These are phyloP conservation scores for Periophthalmus magnuspinnatus DNA, from an alignment of 2,797 vertebrate species.

Conservation along the genomic window DNA sequence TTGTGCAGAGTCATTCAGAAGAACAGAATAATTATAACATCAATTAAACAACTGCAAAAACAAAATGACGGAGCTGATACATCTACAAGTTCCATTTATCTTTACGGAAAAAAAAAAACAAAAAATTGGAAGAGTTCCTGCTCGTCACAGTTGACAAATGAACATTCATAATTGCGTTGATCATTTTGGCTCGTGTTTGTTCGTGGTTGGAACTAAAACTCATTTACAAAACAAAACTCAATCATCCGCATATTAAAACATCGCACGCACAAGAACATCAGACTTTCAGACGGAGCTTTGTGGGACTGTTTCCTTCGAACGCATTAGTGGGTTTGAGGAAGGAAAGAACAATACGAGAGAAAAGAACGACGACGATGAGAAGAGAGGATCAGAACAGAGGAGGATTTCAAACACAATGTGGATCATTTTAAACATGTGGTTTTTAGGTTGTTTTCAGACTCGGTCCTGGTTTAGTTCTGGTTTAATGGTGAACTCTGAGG, in stretches of 20 bases:
- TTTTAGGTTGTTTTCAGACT: neutral
- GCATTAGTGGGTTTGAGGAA: conserved; percentile 4
- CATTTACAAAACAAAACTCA: conserved; percentile 47
- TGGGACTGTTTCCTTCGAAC: conserved; percentile 15
- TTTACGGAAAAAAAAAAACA: conserved; percentile 20
- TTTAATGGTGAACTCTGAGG: too few species aligned
- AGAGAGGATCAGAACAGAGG: neutral
- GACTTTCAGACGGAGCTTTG: conserved; percentile 28
- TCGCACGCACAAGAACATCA: conserved; percentile 15
- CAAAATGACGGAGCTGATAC: neutral
- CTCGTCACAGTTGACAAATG: conserved; percentile 46
- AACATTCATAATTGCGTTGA: conserved; percentile 58
- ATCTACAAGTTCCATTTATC: conserved; percentile 23
- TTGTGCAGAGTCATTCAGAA: neutral
- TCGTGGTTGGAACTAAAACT: conserved; percentile 46
- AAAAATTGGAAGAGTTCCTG: conserved; percentile 36
- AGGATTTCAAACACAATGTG: neutral
- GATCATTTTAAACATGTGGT: neutral
- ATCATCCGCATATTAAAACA: conserved; percentile 42
- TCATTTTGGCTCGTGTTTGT: conserved; percentile 53
- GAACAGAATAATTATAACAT: neutral
- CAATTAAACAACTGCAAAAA: conserved; percentile 1
- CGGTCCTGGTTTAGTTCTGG: neutral
- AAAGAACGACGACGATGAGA: neutral
- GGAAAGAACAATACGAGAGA: conserved; percentile 8